Evolutionary conservation across 2,797 vertebrate genomes (phyloP), one percentile per base, ranked within the genome.

Genomic region (Sebastes melanostomus): DNA sequence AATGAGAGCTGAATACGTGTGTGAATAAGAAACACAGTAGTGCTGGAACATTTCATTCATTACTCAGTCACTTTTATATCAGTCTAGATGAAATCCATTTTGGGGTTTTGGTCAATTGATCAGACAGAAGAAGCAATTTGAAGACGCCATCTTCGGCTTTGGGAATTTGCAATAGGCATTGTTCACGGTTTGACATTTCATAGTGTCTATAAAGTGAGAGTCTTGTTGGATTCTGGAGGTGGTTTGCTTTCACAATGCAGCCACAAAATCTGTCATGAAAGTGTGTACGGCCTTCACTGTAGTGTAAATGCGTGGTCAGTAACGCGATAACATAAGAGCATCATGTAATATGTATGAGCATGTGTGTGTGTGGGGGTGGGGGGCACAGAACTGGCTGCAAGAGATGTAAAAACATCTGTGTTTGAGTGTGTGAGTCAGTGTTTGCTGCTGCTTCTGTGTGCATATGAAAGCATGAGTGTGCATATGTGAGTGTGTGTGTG

Each of bases 311-410:
- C 27, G 36, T 69, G 85, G 86, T 80, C 89, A 90, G 77, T 80
- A 84, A 75, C 77, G 62, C 65, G 4, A 66, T 60, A 83, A 84
- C 77, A 78, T 79, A 69, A 82, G 77, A 89, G 88, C 81, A 81
- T 78, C 75, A 92, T 90, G 78, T 83, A 89, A 85, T 84, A 92
- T 89, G 78, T 59, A 86, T 91, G 80, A 89, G 77, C 59, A 25
- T 89, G 86, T 88, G 78, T 86, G 66, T 62, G 34, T 24, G 24
- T 3, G 25, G 1, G 27, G 3, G 25, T 1, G 72, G 56, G 42
- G 75, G 60, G 58, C 38, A 73, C 38, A 27, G 56, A 74, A 58
- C 82, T 66, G 73, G 32, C 80, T 72, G 76, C 38, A 72, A 78
- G 80, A 83, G 73, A 81, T 83, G 76, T 66, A 83, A 72, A 88